These are phyloP conservation scores for Trileptium ribeirensis DNA, from an alignment of 2,888 invertebrate genomes.

Conservation along the genomic window DNA sequence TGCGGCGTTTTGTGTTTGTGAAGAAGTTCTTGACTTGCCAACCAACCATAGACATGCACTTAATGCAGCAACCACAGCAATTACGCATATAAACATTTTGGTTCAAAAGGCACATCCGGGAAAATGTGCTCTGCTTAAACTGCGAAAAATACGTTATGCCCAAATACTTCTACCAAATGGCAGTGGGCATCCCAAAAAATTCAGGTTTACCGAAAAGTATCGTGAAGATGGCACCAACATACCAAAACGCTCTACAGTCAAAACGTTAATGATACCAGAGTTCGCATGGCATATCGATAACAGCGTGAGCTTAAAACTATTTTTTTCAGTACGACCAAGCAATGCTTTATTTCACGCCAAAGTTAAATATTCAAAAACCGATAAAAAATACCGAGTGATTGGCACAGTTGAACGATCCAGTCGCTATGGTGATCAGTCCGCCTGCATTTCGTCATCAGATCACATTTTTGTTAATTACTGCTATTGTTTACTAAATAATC, in stretches of 20 bases:
- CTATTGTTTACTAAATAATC: too few species aligned
- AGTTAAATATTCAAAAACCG: background rate
- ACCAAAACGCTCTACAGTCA: too few species aligned
- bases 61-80: background rate
- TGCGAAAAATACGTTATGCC: background rate
- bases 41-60: background rate
- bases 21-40: background rate
- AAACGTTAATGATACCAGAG: too few species aligned
- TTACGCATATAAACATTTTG: background rate
- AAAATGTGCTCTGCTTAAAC: background rate
- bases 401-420: background rate
- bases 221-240: too few species aligned
- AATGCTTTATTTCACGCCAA: background rate
- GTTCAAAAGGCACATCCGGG: background rate
- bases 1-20: constrained; percentile 13
- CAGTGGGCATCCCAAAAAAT: too few species aligned
- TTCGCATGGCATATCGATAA: too few species aligned
- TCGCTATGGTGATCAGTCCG: background rate
- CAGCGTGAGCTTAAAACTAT: background rate
- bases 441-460: background rate
- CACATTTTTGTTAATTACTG: background rate
- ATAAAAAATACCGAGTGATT: background rate
- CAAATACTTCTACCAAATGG: background rate
- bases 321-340: background rate
- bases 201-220: too few species aligned